Evolutionary conservation across 2,888 invertebrate genomes (phyloP).

Genomic region (Pammene fasciana): DNA sequence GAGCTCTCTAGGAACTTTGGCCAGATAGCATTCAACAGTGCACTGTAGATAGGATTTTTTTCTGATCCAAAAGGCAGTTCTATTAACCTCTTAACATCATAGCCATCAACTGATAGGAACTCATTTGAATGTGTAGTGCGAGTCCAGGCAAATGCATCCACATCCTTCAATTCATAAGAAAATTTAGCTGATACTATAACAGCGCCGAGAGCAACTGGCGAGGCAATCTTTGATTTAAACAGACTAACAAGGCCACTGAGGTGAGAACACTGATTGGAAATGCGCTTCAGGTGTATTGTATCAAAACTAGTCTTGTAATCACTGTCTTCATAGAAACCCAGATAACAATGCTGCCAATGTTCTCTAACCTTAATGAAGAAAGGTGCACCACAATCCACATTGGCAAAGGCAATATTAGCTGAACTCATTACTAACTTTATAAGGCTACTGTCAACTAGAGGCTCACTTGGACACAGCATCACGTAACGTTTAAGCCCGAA

Average conservation of each 20-base stretch:
- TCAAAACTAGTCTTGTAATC: constrained; percentile 93
- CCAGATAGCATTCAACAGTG: constrained; percentile 93
- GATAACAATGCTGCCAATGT: constrained; percentile 90
- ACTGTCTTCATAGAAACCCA: constrained; percentile 91
- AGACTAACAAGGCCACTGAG: constrained; percentile 92
- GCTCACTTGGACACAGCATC: constrained; percentile 86
- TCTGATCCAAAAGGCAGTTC: constrained; percentile 93
- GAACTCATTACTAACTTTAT: constrained; percentile 92
- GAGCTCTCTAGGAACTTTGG: constrained; percentile 92
- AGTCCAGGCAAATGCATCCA: constrained; percentile 85
- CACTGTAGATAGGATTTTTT: constrained; percentile 90
- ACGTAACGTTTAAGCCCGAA: constrained; percentile 94
- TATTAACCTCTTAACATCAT: constrained; percentile 75
- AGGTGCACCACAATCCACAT: constrained; percentile 91
- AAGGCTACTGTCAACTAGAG: constrained; percentile 86
- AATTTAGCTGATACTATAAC: constrained; percentile 89
- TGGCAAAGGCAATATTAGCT: constrained; percentile 90
- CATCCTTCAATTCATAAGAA: constrained; percentile 87
- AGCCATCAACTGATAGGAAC: constrained; percentile 76
- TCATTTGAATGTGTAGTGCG: constrained; percentile 77
- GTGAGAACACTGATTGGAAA: constrained; percentile 91
- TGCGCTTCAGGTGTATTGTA: constrained; percentile 92
- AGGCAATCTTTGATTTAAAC: constrained; percentile 95
- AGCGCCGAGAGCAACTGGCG: constrained; percentile 84
- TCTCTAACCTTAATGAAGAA: constrained; percentile 94